Evolutionary conservation across 2,888 invertebrate genomes (phyloP).

Genomic region (Prosapia bicincta): DNA sequence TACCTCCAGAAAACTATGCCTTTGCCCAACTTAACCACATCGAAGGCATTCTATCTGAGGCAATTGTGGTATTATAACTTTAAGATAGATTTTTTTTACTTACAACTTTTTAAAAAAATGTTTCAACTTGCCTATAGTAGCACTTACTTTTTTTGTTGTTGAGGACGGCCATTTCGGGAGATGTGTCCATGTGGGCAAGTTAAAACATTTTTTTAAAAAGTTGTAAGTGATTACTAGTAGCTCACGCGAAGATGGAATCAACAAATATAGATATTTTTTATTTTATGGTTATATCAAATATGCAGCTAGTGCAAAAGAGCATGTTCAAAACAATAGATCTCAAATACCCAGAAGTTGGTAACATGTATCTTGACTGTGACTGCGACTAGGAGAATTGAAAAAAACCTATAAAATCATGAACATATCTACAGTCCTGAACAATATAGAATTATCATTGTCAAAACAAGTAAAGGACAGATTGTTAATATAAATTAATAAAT

Average conservation of each 20-base stretch:
- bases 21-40: conserved; percentile 31
- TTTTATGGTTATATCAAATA: conserved; percentile 13
- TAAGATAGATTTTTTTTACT: too few relatives aligned
- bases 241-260: too few relatives aligned
- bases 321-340: conserved; percentile 41
- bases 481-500: conserved; percentile 37
- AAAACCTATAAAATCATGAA: conserved; percentile 41
- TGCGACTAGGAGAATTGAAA: conserved; percentile 43
- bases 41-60: conserved; percentile 34
- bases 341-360: conserved; percentile 44
- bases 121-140: too few relatives aligned
- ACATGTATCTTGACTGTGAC: conserved; percentile 43
- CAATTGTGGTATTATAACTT: conserved; percentile 31
- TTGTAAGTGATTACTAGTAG: too few relatives aligned
- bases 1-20: conserved; percentile 31
- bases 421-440: conserved; percentile 38
- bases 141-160: too few relatives aligned
- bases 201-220: too few relatives aligned
- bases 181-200: too few relatives aligned
- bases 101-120: too few relatives aligned
- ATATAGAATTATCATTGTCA: conserved; percentile 39
- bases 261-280: too few relatives aligned
- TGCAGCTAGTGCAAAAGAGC: conserved; percentile 33
- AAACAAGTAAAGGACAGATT: conserved; percentile 30
- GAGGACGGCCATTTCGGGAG: too few relatives aligned